Base-by-base conservation (phyloP, 1,140 invertebrate species). In the Harpegnathos saltator region DNA sequence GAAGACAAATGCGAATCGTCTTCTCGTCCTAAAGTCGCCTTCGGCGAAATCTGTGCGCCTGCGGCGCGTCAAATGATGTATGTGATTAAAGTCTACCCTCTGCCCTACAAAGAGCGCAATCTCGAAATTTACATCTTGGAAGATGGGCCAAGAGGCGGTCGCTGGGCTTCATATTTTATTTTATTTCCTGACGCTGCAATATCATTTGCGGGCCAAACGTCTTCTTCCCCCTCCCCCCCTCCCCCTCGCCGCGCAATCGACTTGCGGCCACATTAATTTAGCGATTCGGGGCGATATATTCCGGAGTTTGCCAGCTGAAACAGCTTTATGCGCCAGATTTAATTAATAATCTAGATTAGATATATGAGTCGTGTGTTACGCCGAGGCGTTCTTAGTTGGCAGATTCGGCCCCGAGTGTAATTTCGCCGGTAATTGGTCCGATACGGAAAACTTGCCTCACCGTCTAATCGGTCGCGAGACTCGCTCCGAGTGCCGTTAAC, bases 301-400 rank as follows among this genome's bases (percentile, higher is more conserved):
- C 82, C 65, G 80, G 69, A 90, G 89, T 86, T 90, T 71, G 69
- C 89, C 90, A 87, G 66, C 85, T 89, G 90, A 90, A 91, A 91
- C 91, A 91, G 90, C 89, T 91, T 91, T 90, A 90, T 86, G 85
- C 85, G 81, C 80, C 80, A 91, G 89, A 92, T 92, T 92, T 92
- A 92, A 92, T 92, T 92, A 92, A 91, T 92, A 92, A 92, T 90
- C 86, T 77, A 85, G 90, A 90, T 90, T 90, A 90, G 90, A 92
- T 92, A 85, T 86, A 91, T 88, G 90, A 86, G 63, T 78, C n/a
- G n/a, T 66, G 77, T 48, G 80, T 69, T 80, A 62, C 58, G 62
- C 78, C 58, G 71, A 86, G 82, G 85, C 86, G 88, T 90, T 91
- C 91, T 91, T 92, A 91, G 89, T 86, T 90, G 85, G 90, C 90